Base-by-base conservation (phyloP, 2,113 vertebrate genomes). In the Hoplias malabaricus region DNA sequence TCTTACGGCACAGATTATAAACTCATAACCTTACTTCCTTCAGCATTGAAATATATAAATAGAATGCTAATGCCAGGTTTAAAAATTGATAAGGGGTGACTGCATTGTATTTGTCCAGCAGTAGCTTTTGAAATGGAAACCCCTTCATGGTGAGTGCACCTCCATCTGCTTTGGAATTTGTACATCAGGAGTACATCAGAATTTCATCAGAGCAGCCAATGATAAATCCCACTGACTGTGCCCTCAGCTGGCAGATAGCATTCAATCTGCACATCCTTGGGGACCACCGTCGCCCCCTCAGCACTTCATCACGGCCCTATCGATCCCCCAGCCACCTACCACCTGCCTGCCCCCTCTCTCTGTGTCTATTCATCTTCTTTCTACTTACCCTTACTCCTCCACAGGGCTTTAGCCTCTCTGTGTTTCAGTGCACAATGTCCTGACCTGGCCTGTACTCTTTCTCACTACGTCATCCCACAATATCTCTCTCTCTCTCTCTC, bases 271-370 rank as follows among this genome's bases (percentile, higher is more conserved):
- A 19, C 31, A 19, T 78, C 73, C 73, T 43, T 40, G 48, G 75
- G 83, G 59, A 72, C 65, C 29, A 14, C 77, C 27, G 34, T 27
- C 53, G 72, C 25, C 31, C 62, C 31, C 38, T 56, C 31, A 48
- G 62, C 59, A 66, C 65, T 83, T 63, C 69, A 82, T 82, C 82
- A 82, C 40, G 59, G 57, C 36, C 63, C 61, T 53, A 86, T 85
- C 36, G 82, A 79, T 83, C 80, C 79, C 69, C 83, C 79, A 54
- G 54, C 69, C 71, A 1, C 5, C 8, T 0, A 11, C 42, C 23
- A 14, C 63, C 10, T 0, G 38, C 31, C 69, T 5, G 57, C 66
- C 46, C n/a, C 14, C n/a, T 33, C 50, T 62, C 38, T 46, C 36
- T 36, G 31, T 42, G 31, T 67, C n/a, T 21, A 77, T 53, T 79